Evolutionary conservation across 2,888 invertebrate species (phyloP).

Genomic region (Acleris literana): DNA sequence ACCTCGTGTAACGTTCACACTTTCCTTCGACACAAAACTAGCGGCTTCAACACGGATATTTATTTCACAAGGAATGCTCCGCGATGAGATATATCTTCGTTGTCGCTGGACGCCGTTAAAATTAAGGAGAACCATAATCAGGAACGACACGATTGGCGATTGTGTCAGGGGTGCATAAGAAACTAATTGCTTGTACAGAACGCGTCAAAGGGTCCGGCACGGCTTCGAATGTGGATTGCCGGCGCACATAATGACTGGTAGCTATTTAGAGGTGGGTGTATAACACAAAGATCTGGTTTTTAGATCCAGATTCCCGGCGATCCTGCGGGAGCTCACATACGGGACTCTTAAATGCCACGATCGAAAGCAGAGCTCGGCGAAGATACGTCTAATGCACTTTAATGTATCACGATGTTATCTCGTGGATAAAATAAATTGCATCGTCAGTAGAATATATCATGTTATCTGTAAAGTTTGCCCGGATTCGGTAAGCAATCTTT

Average conservation of each 20-base stretch:
- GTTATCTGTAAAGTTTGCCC: conserved; percentile 6
- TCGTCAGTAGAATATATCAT: conserved; percentile 12
- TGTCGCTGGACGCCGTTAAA: conserved; percentile 38
- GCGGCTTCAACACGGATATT: conserved; percentile 15
- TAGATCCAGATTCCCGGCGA: conserved; percentile 44
- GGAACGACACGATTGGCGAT: conserved; percentile 45
- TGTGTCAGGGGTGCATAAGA: conserved; percentile 46
- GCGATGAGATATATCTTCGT: conserved; percentile 35
- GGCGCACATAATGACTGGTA: conserved; percentile 56
- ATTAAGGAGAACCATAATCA: conserved; percentile 40
- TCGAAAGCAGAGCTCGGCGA: conserved; percentile 19
- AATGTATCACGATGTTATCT: conserved; percentile 6
- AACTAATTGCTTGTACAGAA: conserved; percentile 59
- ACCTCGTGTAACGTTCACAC: conserved; percentile 48
- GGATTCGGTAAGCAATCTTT: conserved; percentile 8
- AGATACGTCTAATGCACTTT: conserved; percentile 18
- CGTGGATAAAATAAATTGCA: conserved; percentile 13
- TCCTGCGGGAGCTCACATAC: conserved; percentile 42
- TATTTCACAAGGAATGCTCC: conserved; percentile 35
- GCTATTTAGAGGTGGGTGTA: conserved; percentile 47
- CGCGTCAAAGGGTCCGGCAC: conserved; percentile 54
- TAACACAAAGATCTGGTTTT: conserved; percentile 44
- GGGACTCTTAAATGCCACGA: conserved; percentile 38
- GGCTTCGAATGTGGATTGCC: conserved; percentile 53
- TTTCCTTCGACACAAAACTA: conserved; percentile 45